Percentiles rank a stretch among this genome's conserved stretches.
Evolutionary conservation across 2,888 invertebrate genomes (phyloP).

Genomic region (Nemurella pictetii): DNA sequence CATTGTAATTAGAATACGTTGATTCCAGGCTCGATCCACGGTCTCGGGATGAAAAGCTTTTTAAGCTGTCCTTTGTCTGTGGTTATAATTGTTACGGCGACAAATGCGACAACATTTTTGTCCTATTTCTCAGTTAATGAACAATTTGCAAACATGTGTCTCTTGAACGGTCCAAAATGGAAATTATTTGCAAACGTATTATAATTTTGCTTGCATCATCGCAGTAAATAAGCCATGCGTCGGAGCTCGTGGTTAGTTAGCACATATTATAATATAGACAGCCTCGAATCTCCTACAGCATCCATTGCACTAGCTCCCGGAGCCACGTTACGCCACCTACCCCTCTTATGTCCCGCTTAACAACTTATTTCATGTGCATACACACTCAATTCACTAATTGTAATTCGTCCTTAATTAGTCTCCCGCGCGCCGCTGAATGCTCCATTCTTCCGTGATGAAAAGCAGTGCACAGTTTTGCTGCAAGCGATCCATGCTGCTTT

Average conservation of each 20-base stretch:
- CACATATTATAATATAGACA: not conserved
- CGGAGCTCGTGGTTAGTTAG: too few species aligned
- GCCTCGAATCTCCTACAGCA: not conserved
- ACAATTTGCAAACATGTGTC: not conserved
- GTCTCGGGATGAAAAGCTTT: not conserved
- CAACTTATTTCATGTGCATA: constrained; percentile 14
- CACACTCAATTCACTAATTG: constrained; percentile 19
- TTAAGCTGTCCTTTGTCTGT: not conserved
- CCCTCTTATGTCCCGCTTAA: not conserved
- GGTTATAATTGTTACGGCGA: not conserved
- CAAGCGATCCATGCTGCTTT: not conserved
- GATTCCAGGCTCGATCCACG: not conserved
- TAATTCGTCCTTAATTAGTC: constrained; percentile 22
- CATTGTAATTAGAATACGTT: not conserved
- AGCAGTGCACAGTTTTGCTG: not conserved
- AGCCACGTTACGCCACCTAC: not conserved
- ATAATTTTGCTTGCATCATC: not conserved
- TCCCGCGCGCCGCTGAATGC: not conserved
- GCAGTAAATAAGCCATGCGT: not conserved
- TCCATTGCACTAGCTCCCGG: not conserved
- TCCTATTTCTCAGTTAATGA: not conserved
- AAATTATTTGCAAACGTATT: not conserved
- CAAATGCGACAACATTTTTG: not conserved
- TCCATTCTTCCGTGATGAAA: constrained; percentile 20
- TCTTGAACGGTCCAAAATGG: not conserved